These are phyloP conservation scores for Premnoplex brunnescens DNA, from an alignment of 2,797 vertebrate species.

Conservation along the genomic window DNA sequence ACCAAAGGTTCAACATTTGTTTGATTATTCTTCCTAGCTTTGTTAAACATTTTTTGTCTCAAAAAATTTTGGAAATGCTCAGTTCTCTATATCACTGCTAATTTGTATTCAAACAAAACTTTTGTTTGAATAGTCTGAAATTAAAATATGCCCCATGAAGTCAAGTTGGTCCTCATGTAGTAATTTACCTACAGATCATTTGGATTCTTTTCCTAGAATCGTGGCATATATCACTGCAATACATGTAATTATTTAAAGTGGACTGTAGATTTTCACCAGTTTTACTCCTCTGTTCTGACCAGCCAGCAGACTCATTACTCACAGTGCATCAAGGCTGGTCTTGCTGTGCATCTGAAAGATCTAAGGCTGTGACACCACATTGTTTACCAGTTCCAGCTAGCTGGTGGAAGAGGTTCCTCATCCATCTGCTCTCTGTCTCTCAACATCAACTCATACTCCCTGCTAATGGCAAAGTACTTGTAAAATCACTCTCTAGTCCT, in stretches of 20 bases:
- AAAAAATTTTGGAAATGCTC: conserved; percentile 16
- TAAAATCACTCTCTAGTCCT: background rate
- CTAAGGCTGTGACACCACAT: background rate
- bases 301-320: background rate
- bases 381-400: background rate
- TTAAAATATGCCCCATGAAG: conserved; percentile 61
- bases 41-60: background rate
- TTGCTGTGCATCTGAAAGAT: background rate
- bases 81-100: background rate
- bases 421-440: background rate
- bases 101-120: conserved; percentile 56
- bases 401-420: background rate
- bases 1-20: background rate
- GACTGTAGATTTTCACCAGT: conserved; percentile 21
- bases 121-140: conserved; percentile 36
- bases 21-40: background rate
- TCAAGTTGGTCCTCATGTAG: background rate
- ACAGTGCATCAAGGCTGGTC: background rate
- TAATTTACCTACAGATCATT: conserved; percentile 60
- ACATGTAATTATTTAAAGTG: conserved; percentile 62
- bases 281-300: conserved; percentile 15
- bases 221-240: conserved; percentile 38
- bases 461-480: background rate
- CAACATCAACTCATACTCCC: background rate
- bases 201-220: conserved; percentile 37